These are phyloP conservation scores for Acleris emargana DNA, from an alignment of 2,888 invertebrate species.

Conservation along the genomic window DNA sequence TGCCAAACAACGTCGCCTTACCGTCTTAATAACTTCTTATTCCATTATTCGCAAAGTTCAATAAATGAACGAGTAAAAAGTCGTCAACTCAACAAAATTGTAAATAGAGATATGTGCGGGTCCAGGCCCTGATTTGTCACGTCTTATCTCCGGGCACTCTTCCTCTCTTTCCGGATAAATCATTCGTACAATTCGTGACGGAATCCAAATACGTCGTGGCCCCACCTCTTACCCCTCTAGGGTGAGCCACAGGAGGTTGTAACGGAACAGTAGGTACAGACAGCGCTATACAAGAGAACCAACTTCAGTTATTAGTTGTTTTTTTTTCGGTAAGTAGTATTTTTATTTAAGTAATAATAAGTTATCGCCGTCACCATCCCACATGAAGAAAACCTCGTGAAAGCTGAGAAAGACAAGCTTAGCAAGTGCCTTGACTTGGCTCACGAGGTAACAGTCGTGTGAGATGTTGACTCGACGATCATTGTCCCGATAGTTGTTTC, in stretches of 20 bases:
- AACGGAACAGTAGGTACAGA: neutral
- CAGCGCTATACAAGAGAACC: no score
- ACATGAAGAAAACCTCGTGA: no score
- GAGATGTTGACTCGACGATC: no score
- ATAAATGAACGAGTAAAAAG: conserved; percentile 39
- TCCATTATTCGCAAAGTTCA: conserved; percentile 48
- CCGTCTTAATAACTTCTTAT: conserved; percentile 49
- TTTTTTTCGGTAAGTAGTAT: no score
- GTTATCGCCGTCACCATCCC: no score
- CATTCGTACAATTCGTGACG: conserved; percentile 58
- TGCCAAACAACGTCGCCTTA: conserved; percentile 38
- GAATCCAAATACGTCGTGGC: conserved; percentile 56
- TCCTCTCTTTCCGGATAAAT: conserved; percentile 57
- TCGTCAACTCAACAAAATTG: conserved; percentile 44
- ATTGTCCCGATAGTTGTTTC: no score
- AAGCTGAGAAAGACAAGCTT: no score
- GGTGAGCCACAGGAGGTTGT: conserved; percentile 5
- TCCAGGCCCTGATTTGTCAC: conserved; percentile 63
- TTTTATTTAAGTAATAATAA: no score
- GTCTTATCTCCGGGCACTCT: conserved; percentile 54
- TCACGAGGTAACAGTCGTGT: no score
- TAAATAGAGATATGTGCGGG: conserved; percentile 48
- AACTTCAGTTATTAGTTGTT: no score
- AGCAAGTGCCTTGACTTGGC: no score
- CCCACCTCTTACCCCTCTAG: conserved; percentile 32